Percentiles rank a stretch among this genome's conserved stretches.
These are phyloP conservation scores for Gavialis gangeticus DNA, from an alignment of 2,113 vertebrate species.

Conservation along the genomic window DNA sequence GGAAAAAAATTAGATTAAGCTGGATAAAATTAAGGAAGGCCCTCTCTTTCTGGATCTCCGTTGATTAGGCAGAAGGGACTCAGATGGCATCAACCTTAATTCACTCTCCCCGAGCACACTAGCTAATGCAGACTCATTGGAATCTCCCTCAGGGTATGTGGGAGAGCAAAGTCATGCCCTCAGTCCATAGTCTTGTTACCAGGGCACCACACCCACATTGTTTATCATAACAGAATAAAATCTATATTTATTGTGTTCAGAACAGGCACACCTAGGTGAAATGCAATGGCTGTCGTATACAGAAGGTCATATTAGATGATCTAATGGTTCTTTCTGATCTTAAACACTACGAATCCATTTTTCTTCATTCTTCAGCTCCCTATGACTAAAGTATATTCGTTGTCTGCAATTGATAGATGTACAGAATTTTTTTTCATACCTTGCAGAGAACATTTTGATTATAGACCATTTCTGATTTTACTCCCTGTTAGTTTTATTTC, in stretches of 20 bases:
- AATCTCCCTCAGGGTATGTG: fast-evolving
- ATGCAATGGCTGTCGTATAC: background rate
- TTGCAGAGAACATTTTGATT: conserved; percentile 56
- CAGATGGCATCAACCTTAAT: background rate
- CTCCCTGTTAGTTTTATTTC: conserved; percentile 60
- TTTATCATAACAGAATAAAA: background rate
- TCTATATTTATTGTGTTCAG: background rate
- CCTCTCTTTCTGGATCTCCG: background rate
- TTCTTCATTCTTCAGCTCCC: background rate
- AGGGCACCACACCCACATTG: background rate
- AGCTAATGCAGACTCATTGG: background rate
- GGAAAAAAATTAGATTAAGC: too few relatives aligned
- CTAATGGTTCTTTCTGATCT: background rate
- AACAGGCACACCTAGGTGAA: background rate
- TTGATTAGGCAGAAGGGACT: background rate
- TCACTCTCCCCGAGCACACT: background rate
- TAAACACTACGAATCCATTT: conserved; percentile 11
- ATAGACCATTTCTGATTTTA: conserved; percentile 55
- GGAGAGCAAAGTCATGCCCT: background rate
- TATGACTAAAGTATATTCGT: conserved; percentile 39
- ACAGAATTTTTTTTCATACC: conserved; percentile 52
- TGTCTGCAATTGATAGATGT: conserved; percentile 25
- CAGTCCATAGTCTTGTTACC: background rate
- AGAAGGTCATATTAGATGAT: conserved; percentile 13
- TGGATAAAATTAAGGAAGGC: background rate